Conservation (phyloP, 2,797 vertebrate species). For the Acanthopagrus latus region DNA sequence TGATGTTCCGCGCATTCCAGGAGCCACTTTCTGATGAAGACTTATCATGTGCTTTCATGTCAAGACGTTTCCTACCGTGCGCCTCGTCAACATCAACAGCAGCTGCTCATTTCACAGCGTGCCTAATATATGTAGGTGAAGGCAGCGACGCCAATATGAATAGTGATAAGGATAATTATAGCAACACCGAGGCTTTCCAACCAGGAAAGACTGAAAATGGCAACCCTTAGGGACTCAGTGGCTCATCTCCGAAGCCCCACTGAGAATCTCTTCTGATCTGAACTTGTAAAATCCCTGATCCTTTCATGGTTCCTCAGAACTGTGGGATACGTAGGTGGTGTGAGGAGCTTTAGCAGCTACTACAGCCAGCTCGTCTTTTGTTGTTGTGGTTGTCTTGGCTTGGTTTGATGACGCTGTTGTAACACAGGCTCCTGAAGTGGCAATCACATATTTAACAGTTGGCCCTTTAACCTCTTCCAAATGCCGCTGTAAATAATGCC, state of each 20-base stretch:
- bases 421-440: background rate
- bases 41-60: constrained; percentile 14
- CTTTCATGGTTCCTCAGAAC: constrained; percentile 23
- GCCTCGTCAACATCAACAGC: constrained; percentile 22
- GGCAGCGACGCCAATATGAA: background rate
- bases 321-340: constrained; percentile 3
- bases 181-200: constrained; percentile 13
- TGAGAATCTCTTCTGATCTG: constrained; percentile 50
- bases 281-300: constrained; percentile 45
- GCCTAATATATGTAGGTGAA: constrained; percentile 10
- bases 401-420: background rate
- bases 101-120: constrained; percentile 2
- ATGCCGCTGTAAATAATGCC: background rate
- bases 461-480: background rate
- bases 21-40: constrained; percentile 29
- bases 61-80: constrained; percentile 20
- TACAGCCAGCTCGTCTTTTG: background rate
- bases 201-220: constrained; percentile 18
- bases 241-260: constrained; percentile 16
- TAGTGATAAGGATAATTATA: constrained; percentile 28
- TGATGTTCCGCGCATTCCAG: constrained; percentile 35
- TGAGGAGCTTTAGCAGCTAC: constrained; percentile 2
- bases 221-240: background rate
- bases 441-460: background rate
- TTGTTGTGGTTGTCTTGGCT: background rate